Evolutionary conservation across 1,140 invertebrate species (phyloP).

Genomic region (Oreohelix idahoensis): DNA sequence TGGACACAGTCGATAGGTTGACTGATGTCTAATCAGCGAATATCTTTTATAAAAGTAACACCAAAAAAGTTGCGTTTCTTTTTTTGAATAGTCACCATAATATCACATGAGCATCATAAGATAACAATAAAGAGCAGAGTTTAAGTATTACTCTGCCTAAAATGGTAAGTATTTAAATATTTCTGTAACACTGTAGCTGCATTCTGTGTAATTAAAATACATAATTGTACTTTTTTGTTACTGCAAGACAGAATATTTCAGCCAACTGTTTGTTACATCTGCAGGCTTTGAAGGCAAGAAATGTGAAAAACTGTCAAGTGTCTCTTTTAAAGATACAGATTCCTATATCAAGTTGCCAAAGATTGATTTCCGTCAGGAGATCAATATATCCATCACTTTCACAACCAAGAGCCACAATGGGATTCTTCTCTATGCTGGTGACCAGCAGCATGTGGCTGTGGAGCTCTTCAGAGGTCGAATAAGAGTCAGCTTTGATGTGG

Average conservation of each 20-base stretch:
- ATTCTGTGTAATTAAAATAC: no score
- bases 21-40: no score
- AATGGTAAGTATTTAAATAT: no score
- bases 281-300: slow-evolving; percentile 78
- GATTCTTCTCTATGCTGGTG: slow-evolving; percentile 89
- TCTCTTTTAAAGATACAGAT: slow-evolving; percentile 93
- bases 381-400: slow-evolving; percentile 95
- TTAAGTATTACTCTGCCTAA: no score
- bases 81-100: no score
- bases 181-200: no score
- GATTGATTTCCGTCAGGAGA: slow-evolving; percentile 79
- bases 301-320: slow-evolving; percentile 94
- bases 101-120: no score
- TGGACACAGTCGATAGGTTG: no score
- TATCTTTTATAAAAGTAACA: no score
- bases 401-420: slow-evolving; percentile 92
- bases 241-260: neutral
- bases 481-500: slow-evolving; percentile 95
- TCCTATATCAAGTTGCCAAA: slow-evolving; percentile 88
- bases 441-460: slow-evolving; percentile 86
- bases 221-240: no score
- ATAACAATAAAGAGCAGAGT: no score
- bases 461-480: slow-evolving; percentile 95
- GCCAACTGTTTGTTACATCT: neutral
- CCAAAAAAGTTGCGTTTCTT: no score